A percentile compares a stretch with the other conserved stretches of the same genome.
Conservation (phyloP, 2,113 vertebrate genomes). For the Crypturellus undulatus region DNA sequence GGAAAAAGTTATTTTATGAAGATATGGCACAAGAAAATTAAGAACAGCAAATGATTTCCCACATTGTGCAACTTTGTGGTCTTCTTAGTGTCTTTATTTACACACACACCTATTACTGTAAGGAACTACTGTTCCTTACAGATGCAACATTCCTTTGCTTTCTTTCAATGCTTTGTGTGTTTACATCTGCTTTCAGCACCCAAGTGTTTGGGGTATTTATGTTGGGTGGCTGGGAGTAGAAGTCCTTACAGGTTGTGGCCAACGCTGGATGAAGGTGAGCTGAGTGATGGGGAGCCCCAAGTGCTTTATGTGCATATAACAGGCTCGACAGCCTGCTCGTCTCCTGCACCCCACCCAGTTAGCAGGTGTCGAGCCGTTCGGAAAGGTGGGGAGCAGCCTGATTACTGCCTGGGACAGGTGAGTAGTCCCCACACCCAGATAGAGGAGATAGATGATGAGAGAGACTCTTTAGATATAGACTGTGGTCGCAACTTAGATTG, state of each 20-base stretch:
- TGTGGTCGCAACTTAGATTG: slow-evolving; percentile 43
- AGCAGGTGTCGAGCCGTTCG: slow-evolving; percentile 37
- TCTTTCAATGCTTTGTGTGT: slow-evolving; percentile 18
- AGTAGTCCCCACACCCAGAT: slow-evolving; percentile 16
- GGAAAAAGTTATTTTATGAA: neutral
- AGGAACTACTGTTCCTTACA: neutral
- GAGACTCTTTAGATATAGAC: slow-evolving; percentile 32
- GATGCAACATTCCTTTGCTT: neutral
- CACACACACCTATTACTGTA: slow-evolving; percentile 3
- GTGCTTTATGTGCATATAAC: neutral
- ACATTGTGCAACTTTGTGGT: neutral
- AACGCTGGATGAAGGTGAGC: neutral
- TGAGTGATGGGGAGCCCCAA: neutral
- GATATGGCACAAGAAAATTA: neutral
- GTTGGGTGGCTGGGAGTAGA: neutral
- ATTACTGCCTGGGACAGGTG: slow-evolving; percentile 17
- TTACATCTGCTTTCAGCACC: neutral
- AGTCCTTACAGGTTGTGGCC: neutral
- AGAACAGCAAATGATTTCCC: neutral
- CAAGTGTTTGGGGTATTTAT: neutral
- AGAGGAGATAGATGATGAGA: neutral
- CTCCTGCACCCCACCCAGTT: slow-evolving; percentile 25
- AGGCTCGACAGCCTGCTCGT: neutral
- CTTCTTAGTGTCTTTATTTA: slow-evolving; percentile 19
- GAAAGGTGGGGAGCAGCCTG: neutral